Evolutionary conservation across 2,113 vertebrate genomes (phyloP), one percentile per base, ranked within the genome.

Genomic region (Nothobranchius furzeri): DNA sequence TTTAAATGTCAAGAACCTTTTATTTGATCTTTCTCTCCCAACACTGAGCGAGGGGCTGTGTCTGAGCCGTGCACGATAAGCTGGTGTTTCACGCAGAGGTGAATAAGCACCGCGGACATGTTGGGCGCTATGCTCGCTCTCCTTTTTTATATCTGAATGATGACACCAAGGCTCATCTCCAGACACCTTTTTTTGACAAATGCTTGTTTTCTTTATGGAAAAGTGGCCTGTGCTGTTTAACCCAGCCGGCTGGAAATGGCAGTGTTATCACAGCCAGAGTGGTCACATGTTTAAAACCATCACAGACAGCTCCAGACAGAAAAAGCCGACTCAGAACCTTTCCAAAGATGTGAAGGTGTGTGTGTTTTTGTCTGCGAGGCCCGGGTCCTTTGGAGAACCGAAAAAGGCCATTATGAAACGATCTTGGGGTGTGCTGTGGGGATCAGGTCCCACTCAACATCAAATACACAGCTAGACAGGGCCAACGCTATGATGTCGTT

Each of bases 401-500:
- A 40, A 82, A 84, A 92, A 91, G 74, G 83, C 88, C 85, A 85
- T 89, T 90, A 89, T 89, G 83, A 88, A 93, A 91, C 78, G 83
- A 80, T 80, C 79, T 82, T 79, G 79, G 83, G 58, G n/a, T 84
- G 72, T 77, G 73, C 85, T 52, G 35, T 20, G 2, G 84, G 85
- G 89, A 90, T 82, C 64, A 55, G 75, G 68, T 79, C 75, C 79
- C 82, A 79, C 85, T 79, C 84, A 75, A 85, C 92, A 90, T 90
- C 88, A 92, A 88, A 89, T 77, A 72, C 67, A 60, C 64, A 67
- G 75, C 89, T 60, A 76, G 77, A 76, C 14, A 80, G 71, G 83
- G 78, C 75, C 69, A 7, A 60, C 55, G 87, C 91, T 92, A 92
- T 92, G 90, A 92, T 91, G 85, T 84, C 87, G 92, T 93, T 88